Percentiles rank a stretch among this genome's conserved stretches.
These are phyloP conservation scores for Nothoprocta pentlandii DNA, from an alignment of 2,113 vertebrate genomes.

Conservation along the genomic window DNA sequence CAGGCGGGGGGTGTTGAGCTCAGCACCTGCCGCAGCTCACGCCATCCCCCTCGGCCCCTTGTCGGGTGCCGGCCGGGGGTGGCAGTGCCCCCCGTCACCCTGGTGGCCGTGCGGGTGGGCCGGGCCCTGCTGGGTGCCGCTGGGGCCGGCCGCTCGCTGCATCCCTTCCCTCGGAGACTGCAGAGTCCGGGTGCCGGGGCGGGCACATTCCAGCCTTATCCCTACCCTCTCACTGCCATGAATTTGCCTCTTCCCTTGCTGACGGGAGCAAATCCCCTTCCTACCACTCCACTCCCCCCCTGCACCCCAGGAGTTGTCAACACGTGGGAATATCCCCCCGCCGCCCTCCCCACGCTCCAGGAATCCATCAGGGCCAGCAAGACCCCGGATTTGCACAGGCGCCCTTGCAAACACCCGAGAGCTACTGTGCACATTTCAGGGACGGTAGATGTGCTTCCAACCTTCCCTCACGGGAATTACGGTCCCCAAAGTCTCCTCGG, in stretches of 20 bases:
- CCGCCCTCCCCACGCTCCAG: neutral
- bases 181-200: neutral
- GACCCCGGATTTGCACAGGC: neutral
- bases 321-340: neutral
- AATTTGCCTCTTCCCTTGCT: accelerated
- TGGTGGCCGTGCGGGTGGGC: too few relatives aligned
- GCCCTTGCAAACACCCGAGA: constrained; percentile 9
- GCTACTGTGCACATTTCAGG: neutral
- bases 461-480: constrained; percentile 24
- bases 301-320: neutral
- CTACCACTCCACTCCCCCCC: neutral
- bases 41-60: neutral
- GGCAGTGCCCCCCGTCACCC: neutral
- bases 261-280: neutral
- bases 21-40: neutral
- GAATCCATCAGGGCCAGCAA: constrained; percentile 19
- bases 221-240: accelerated
- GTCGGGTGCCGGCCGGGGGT: neutral
- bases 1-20: neutral
- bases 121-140: neutral
- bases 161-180: neutral
- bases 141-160: neutral
- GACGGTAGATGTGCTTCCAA: constrained; percentile 62
- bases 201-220: neutral
- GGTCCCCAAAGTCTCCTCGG: constrained; percentile 32